Evolutionary conservation across 2,888 invertebrate species (phyloP), one percentile per base, ranked within the genome.

Genomic region (Clistopyga incitator): DNA sequence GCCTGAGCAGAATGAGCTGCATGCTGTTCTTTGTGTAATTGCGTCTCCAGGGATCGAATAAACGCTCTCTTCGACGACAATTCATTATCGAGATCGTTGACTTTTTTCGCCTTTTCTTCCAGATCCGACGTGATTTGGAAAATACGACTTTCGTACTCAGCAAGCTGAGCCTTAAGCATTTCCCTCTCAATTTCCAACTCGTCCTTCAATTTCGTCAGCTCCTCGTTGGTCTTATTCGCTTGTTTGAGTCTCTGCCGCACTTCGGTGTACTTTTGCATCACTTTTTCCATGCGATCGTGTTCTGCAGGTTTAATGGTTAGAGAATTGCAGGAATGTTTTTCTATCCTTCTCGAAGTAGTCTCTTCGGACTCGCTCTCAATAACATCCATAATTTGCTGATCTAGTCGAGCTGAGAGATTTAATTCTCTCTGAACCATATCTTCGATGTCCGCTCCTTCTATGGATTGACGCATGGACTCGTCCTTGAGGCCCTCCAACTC

Each of bases 391-490:
- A 95, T 94, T 85, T 94, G 95, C 3, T 94, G 94, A 88, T 96
- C 96, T 29, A 96, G 90, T 84, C 94, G 94, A 0, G 94, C 95
- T 0, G 96, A 95, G 82, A 95, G 94, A 89, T 95, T 94, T 1
- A 96, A 88, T 87, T 96, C 95, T 82, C 94, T 94, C 65, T 95
- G 94, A 3, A 96, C 94, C 92, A 91, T 92, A 18, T 92, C 92
- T 59, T 90, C 90, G 67, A 91, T 92, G n/a, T 92, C 91, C 2
- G 86, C 89, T 1, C 90, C 91, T 18, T 89, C 90, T 29, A 86
- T 38, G 0, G 77, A 87, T 81, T 89, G 82, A 80, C 87, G 88
- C 29, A 84, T 50, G 1, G 87, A 84, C n/a, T 86, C 83, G 38
- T 86, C 85, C 61, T 87, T 89, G 0, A 89, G 52, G 0, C 85